Evolutionary conservation across 2,113 vertebrate species (phyloP), one percentile per base, ranked within the genome.

Genomic region (Paralichthys olivaceus): DNA sequence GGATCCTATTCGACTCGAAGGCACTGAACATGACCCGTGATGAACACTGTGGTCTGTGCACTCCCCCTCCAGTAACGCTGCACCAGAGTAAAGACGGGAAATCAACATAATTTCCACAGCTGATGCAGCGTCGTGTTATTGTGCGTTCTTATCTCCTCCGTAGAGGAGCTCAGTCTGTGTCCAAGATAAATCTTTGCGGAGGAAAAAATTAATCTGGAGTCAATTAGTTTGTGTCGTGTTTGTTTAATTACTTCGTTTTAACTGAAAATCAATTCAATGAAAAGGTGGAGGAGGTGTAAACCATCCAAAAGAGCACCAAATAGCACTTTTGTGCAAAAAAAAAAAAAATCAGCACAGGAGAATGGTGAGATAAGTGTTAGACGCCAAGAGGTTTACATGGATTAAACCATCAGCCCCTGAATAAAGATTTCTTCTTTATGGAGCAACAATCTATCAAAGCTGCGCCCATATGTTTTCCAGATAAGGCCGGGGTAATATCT

Each of bases 401-500:
- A 90, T 87, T 90, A 77, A 70, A 81, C 20, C 37, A 20, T 89
- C 84, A 49, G 63, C 57, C 43, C 20, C 66, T 40, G 37, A 13
- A 40, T 40, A 85, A 86, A 90, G 84, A 89, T 87, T 81, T 78
- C 54, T 76, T 75, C 72, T 59, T 67, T 59, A 66, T 56, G 34
- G 71, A 84, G 63, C 69, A 70, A 68, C 66, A 70, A 89, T 91
- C 83, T 75, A 78, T 84, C 70, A 87, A 61, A 86, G 79, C 62
- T 25, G 14, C 58, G 63, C 69, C 84, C 72, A 69, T 81, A 81
- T 74, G 82, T 86, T 87, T 57, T 53, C 32, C 14, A 67, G 82
- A 91, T 91, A 91, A 90, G 79, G 62, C 69, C 0, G 8, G 62
- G 75, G 72, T 80, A 77, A 86, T 85, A 80, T 77, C 81, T 90